Conservation (phyloP, 2,888 invertebrate genomes). For the Lepidocyrtoides sp. region DNA sequence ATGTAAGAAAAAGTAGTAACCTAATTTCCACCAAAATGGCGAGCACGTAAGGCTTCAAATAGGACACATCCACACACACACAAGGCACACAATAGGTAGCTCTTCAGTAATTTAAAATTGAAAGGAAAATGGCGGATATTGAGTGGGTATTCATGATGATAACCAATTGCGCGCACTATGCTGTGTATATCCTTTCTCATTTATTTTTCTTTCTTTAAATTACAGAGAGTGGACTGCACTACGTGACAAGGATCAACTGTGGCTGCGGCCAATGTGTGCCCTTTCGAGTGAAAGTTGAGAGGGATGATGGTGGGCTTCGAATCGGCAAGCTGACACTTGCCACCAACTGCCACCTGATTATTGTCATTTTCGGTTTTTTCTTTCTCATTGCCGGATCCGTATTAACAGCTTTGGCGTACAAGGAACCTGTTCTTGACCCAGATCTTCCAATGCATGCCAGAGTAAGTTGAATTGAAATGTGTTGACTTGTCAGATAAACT, state of each 20-base stretch:
- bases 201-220: slow-evolving; percentile 1
- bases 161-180: neutral
- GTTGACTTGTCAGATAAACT: neutral
- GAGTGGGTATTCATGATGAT: neutral
- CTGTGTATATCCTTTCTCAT: neutral
- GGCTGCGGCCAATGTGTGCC: slow-evolving; percentile 83
- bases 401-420: slow-evolving; percentile 83
- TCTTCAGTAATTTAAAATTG: neutral
- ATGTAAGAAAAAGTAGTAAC: neutral
- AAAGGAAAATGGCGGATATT: slow-evolving; percentile 1
- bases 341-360: slow-evolving; percentile 83
- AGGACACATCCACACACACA: too few species aligned
- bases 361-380: slow-evolving; percentile 84
- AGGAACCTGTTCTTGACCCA: slow-evolving; percentile 68
- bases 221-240: slow-evolving; percentile 62
- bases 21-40: neutral
- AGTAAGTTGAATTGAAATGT: slow-evolving; percentile 41
- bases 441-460: slow-evolving; percentile 53
- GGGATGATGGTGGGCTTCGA: slow-evolving; percentile 82
- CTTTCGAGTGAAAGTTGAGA: slow-evolving; percentile 82
- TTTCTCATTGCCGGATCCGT: slow-evolving; percentile 84
- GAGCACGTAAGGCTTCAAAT: neutral
- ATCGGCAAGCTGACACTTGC: slow-evolving; percentile 83
- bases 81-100: too few species aligned
- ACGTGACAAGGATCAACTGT: slow-evolving; percentile 82